phyloP scores from a whole-genome alignment of 2,888 invertebrate genomes.

The Amphimallon solstitiale region DNA sequence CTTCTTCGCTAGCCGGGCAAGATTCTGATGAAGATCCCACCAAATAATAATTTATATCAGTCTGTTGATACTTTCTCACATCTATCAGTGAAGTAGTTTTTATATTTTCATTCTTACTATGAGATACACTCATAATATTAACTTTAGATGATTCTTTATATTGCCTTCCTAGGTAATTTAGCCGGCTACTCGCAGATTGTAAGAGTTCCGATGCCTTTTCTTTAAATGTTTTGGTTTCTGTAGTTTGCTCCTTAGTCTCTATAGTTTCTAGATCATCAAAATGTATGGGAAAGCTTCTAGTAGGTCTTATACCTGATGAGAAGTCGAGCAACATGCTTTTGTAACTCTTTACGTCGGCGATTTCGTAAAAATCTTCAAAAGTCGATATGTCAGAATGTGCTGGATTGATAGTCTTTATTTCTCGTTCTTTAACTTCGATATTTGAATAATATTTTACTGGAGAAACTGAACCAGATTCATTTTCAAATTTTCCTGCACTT shows the following conservation, averaged over 20 bases:
- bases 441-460: constrained; percentile 9
- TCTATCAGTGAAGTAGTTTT: constrained; percentile 17
- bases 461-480: neutral
- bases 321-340: constrained; percentile 22
- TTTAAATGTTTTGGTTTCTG: constrained; percentile 8
- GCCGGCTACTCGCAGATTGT: neutral
- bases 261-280: constrained; percentile 25
- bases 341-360: constrained; percentile 10
- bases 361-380: neutral
- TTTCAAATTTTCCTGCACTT: constrained; percentile 1
- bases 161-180: no score
- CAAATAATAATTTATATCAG: constrained; percentile 27
- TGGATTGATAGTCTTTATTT: constrained; percentile 23
- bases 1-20: constrained; percentile 9
- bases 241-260: constrained; percentile 8
- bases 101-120: neutral
- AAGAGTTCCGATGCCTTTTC: constrained; percentile 27
- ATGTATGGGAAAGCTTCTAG: constrained; percentile 22
- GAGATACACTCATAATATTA: no score
- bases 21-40: constrained; percentile 21
- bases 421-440: constrained; percentile 22
- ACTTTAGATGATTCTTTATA: no score
- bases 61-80: constrained; percentile 20
- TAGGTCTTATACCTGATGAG: constrained; percentile 9
- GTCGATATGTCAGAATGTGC: neutral